Evolutionary conservation across 1,140 invertebrate genomes (phyloP).

Genomic region (Neodiprion virginianus): DNA sequence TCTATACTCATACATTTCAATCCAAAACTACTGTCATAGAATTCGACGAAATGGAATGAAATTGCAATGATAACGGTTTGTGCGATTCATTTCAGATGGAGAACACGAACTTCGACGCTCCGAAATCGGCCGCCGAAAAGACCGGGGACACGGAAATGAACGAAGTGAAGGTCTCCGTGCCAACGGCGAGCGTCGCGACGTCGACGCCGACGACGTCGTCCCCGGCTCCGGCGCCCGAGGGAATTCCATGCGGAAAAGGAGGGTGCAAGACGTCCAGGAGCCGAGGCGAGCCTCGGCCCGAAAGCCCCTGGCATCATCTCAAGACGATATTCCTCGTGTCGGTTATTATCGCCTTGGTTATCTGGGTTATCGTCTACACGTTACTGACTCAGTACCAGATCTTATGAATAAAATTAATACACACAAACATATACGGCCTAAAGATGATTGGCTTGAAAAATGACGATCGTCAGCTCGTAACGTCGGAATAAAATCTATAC

Average conservation of each 20-base stretch:
- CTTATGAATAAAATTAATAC: conserved; percentile 29
- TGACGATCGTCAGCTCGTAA: too few relatives aligned
- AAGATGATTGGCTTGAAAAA: too few relatives aligned
- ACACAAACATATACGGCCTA: too few relatives aligned
- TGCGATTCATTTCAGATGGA: conserved; percentile 42
- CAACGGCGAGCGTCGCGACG: conserved; percentile 27
- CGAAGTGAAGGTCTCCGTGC: conserved; percentile 33
- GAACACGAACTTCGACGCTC: conserved; percentile 33
- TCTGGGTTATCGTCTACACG: conserved; percentile 62
- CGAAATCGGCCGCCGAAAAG: conserved; percentile 15
- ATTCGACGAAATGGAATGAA: too few relatives aligned
- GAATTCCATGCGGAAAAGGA: conserved; percentile 33
- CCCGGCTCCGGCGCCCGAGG: conserved; percentile 13
- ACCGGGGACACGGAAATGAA: conserved; percentile 41
- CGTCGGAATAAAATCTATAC: neutral
- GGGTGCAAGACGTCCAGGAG: conserved; percentile 28
- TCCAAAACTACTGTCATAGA: conserved; percentile 5
- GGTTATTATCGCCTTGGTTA: conserved; percentile 53
- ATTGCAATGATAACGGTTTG: too few relatives aligned
- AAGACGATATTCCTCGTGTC: conserved; percentile 61
- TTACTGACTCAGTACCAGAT: conserved; percentile 50
- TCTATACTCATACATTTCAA: conserved; percentile 8
- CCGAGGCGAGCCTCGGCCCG: conserved; percentile 32
- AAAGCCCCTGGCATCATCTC: conserved; percentile 61
- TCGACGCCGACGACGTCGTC: conserved; percentile 22